Base-by-base conservation (phyloP, 2,113 vertebrate genomes). In the Sakesphorus luctuosus region DNA sequence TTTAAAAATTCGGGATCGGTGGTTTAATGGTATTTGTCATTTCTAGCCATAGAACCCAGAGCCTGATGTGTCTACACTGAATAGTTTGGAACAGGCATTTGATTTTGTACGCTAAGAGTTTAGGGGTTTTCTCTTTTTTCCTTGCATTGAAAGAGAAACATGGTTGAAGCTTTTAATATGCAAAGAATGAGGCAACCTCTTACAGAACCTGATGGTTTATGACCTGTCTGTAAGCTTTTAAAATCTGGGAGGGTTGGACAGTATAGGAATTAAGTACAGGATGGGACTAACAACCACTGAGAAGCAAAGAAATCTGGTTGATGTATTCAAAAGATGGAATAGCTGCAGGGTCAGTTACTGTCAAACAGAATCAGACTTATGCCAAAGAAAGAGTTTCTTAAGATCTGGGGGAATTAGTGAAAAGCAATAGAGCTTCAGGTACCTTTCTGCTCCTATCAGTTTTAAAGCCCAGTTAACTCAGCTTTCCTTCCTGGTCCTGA, bases 331-430 rank as follows among this genome's bases (percentile, higher is more conserved):
- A 77, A 90, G 82, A 63, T 87, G 55, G 62, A 73, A 73, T 69
- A 88, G 85, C 90, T 95, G 83, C 83, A 56, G 88, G 92, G 75
- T 69, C 67, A 80, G 67, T 53, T 83, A 33, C 83, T 94, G 90
- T 85, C 96, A 92, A 92, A 93, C 67, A 90, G 59, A 91, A 80
- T 90, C 58, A 94, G 53, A 85, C 80, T 66, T 93, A 93, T 88
- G 59, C 82, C 82, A 85, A 62, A 87, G 59, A 94, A 80, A 24
- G 24, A 81, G 74, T 80, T 95, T 79, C 71, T 93, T 83, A 93
- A 88, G 62, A 88, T 88, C 81, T 79, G 21, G 49, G 58, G 36
- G 75, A 87, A 90, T 94, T 85, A 89, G 84, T 75, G 77, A 72
- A 89, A 93, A 79, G 87, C 66, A 63, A 10, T n/a, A 85, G 53